These are phyloP conservation scores for Callipepla squamata DNA, from an alignment of 2,113 vertebrate genomes.

Conservation along the genomic window DNA sequence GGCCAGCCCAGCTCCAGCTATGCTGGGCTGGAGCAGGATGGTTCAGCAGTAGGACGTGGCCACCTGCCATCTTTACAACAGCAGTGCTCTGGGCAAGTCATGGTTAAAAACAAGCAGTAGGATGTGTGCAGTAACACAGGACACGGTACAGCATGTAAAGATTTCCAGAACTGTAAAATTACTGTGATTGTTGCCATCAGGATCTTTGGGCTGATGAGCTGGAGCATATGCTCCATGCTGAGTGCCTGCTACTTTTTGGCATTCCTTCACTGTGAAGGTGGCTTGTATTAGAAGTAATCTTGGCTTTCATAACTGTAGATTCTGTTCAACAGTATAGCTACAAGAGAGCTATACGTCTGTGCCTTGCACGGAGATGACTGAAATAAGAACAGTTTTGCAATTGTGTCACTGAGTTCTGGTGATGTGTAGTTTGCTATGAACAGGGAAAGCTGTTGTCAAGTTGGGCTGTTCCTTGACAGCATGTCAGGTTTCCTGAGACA, in stretches of 20 bases:
- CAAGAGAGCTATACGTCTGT: background rate
- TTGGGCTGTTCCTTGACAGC: background rate
- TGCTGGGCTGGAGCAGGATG: background rate
- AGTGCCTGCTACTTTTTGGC: conserved; percentile 43
- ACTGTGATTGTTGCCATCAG: conserved; percentile 56
- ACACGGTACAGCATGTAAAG: background rate
- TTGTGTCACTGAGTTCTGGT: conserved; percentile 39
- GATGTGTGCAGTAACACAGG: background rate
- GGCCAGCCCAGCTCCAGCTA: background rate
- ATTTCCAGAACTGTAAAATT: conserved; percentile 44
- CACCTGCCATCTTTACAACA: background rate
- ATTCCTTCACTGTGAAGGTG: conserved; percentile 58
- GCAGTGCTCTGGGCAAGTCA: background rate
- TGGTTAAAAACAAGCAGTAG: background rate
- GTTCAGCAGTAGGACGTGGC: accelerated
- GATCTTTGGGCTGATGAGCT: conserved; percentile 49
- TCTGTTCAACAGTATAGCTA: conserved; percentile 19
- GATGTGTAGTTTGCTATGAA: background rate
- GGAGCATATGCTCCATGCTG: conserved; percentile 42
- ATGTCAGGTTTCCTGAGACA: background rate
- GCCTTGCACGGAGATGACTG: conserved; percentile 31
- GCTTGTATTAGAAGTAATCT: conserved; percentile 54
- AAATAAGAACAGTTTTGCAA: conserved; percentile 43
- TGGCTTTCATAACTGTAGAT: conserved; percentile 43
- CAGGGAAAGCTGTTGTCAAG: background rate